Evolutionary conservation across 2,113 vertebrate species (phyloP), one percentile per base, ranked within the genome.

Genomic region (Grantiella picta): DNA sequence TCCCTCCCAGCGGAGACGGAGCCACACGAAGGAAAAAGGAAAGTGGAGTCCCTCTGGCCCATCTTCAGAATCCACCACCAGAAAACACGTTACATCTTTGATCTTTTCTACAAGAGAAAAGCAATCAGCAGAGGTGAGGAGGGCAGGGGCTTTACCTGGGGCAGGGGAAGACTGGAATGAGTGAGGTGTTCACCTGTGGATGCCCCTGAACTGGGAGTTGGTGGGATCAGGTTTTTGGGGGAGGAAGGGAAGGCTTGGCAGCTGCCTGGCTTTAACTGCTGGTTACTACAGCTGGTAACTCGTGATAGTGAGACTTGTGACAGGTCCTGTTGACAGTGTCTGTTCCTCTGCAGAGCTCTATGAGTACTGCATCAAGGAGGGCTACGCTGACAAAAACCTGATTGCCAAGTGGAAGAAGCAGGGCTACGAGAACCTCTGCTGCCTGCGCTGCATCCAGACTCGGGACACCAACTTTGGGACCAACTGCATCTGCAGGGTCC

Each of bases 351-450:
- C 97, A 99, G 99, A 99, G 92, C 97, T 99, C 11, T 99, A 99
- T 2, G 99, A 99, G 7, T 99, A 99, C 69, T 99, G 99, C 86
- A 99, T 99, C 96, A 99, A 98, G 96, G 99, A 99, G 96, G 99
- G 99, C 12, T 99, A 99, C 0, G 99, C 99, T 45, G 99, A 99
- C 96, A 99, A 99, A 95, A 99, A 99, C 95, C 97, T 99, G 79
- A 99, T 99, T 50, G 99, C 99, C 11, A 99, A 99, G 95, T 99
- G 99, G 99, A 99, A 99, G 97, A 99, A 99, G 83, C 99, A 99
- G 91, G 99, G 99, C 18, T 99, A 99, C 0, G 99, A 99, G 97
- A 99, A 99, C 85, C 97, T 99, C 53, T 99, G 99, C 96, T 99
- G 99, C 91, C 97, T 99, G 93, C 98, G 99, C 21, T 99, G 99